These are phyloP conservation scores for Hydriomena furcata DNA, from an alignment of 2,888 invertebrate genomes.

Conservation along the genomic window DNA sequence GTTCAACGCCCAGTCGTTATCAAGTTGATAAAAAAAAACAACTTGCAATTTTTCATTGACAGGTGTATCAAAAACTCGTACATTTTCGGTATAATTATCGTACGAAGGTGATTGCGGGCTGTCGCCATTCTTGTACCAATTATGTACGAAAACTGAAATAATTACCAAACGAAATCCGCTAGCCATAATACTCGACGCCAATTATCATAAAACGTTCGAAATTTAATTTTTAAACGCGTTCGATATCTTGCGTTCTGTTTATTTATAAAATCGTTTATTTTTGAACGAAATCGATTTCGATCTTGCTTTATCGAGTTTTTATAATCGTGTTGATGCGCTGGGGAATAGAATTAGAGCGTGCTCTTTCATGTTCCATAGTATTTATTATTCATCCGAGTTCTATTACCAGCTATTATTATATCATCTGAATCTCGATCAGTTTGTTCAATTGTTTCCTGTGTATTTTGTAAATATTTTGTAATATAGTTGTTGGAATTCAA, in stretches of 20 bases:
- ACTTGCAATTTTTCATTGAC: constrained; percentile 25
- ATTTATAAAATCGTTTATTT: constrained; percentile 33
- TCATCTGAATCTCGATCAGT: too few species aligned
- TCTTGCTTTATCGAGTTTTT: constrained; percentile 19
- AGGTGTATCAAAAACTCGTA: constrained; percentile 27
- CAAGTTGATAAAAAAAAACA: constrained; percentile 14
- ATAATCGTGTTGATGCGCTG: constrained; percentile 17
- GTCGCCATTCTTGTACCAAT: constrained; percentile 29
- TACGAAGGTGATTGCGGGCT: constrained; percentile 21
- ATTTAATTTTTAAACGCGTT: constrained; percentile 35
- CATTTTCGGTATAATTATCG: constrained; percentile 23
- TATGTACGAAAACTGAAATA: constrained; percentile 25
- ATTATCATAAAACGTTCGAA: constrained; percentile 26
- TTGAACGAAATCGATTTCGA: constrained; percentile 29
- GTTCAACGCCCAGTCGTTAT: constrained; percentile 16
- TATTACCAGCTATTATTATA: too few species aligned
- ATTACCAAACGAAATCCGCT: constrained; percentile 22
- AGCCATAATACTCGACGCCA: constrained; percentile 20
- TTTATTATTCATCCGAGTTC: too few species aligned
- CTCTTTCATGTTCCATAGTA: constrained; percentile 14
- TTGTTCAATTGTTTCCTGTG: too few species aligned
- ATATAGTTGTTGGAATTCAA: too few species aligned
- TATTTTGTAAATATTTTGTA: too few species aligned
- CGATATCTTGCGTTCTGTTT: constrained; percentile 31
- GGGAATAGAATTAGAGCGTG: constrained; percentile 16